A percentile compares a stretch with the other conserved stretches of the same genome.
phyloP scores from a whole-genome alignment of 2,797 vertebrate genomes.

The Buphagus erythrorhynchus region DNA sequence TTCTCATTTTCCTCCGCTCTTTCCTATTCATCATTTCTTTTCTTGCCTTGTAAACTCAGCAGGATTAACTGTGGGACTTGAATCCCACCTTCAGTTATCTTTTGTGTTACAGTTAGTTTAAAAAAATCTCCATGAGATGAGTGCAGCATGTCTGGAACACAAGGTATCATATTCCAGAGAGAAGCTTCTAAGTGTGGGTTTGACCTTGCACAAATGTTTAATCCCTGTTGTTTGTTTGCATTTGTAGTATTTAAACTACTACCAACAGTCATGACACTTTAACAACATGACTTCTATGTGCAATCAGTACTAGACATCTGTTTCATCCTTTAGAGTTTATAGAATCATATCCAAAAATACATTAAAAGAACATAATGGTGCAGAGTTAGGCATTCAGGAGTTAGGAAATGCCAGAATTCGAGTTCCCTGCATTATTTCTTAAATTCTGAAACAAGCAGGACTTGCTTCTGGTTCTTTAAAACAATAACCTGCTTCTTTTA shows the following conservation, averaged over 20 bases:
- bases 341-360: not conserved
- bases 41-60: not conserved
- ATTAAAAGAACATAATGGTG: not conserved
- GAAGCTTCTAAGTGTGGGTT: slow-evolving; percentile 8
- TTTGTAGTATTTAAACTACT: not conserved
- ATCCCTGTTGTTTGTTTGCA: slow-evolving; percentile 39
- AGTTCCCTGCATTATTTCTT: not conserved
- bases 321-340: not conserved
- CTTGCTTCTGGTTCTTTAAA: not conserved
- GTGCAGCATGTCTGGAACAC: not conserved
- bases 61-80: not conserved
- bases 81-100: not conserved
- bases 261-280: not conserved
- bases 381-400: not conserved
- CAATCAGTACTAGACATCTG: slow-evolving; percentile 30
- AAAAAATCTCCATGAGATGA: not conserved
- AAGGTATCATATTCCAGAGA: not conserved
- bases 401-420: not conserved
- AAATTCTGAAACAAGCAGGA: not conserved
- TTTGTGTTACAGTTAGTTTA: not conserved
- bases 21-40: not conserved
- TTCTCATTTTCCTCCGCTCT: not conserved
- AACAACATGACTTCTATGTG: slow-evolving; percentile 13
- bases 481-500: not conserved
- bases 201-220: slow-evolving; percentile 36